Base-by-base conservation (phyloP, 2,113 vertebrate genomes). In the Speoplatyrhinus poulsoni region DNA sequence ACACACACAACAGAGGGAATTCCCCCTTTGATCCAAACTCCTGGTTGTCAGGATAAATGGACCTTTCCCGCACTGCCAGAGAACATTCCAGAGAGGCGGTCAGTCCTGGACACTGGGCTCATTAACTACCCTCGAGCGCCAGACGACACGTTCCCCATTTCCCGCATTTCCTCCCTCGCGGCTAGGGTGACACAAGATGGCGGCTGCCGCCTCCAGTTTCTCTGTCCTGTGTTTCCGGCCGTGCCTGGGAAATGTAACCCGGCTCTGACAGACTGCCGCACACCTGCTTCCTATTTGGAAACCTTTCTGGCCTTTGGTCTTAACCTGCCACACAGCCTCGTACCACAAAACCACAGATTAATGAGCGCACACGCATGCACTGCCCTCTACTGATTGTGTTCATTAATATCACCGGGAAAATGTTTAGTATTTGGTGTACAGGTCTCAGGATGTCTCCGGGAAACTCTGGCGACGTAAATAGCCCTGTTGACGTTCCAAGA, bases 241-340 rank as follows among this genome's bases (percentile, higher is more conserved):
- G 69, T 82, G 85, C 85, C 83, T 88, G 88, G 86, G 88, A 90
- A 91, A 85, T 80, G 87, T 86, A 83, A 80, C 79, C 83, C 8
- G 1, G 77, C 77, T 79, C 81, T 84, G 85, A 87, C 84, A 86
- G 90, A 79, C 75, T 33, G 76, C 76, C 72, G 17, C 66, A 81
- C 69, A 83, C 82, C 90, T 91, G 90, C 73, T 88, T 89, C 82
- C 82, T 59, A 87, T 91, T 90, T 88, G 62, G 56, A 65, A 70
- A 41, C 58, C 70, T 71, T 74, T 60, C 8, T n/a, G 77, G 63
- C 70, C 71, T 61, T 12, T 32, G 66, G 72, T 81, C 57, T 73
- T 33, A 63, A 81, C 72, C 86, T 86, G 88, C 89, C 82, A 83
- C 82, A 65, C 80, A 55, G 74, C 60, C 62, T 15, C 75, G 69